Base-by-base conservation (phyloP, 64 coral and sea anemone genomes). In the Pocillopora verrucosa region DNA sequence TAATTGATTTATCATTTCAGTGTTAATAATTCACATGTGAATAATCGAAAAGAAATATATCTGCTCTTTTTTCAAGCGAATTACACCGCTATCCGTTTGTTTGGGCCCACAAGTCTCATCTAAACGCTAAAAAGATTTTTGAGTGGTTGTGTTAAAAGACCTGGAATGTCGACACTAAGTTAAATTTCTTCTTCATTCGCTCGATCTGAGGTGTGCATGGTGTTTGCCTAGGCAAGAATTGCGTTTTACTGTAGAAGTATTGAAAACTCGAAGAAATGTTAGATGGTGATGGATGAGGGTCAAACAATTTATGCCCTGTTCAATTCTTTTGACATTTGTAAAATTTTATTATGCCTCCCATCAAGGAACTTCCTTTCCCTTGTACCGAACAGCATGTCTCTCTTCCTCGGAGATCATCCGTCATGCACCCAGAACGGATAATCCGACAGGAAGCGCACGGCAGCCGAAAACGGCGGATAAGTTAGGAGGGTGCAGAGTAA, bases 401-500 rank as follows among this genome's bases (percentile, higher is more conserved):
- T 59, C 58, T 61, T 80, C 58, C 62, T 35, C 19, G 34, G 79
- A 14, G 79, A 63, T 16, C 9, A 36, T 59, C 45, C 16, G 16
- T 9, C 17, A 10, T 57, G 22, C 25, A 9, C 56, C 13, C 30
- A 17, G 60, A 30, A 17, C 22, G 17, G 59, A 36, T 81, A 81
- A 81, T 81, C 35, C 2, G 25, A 30, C 36, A 81, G 30, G 26
- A 81, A 17, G 79, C 14, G 22, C 59, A 19, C 26, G 79, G 13
- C 34, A 34, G 15, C 17, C 5, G 3, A 16, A 62, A 62, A 60
- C 16, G 4, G 59, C 59, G 59, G 59, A 81, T 60, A 60, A 16
- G 10, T 63, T 62, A 26, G 61, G 79, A 81, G 79, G 59, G 79
- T 62, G 79, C 26, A 61, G 61, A 81, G 26, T 62, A 51, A 51